Percentiles rank a stretch among this genome's conserved stretches.
These are phyloP conservation scores for Pseudomyrmex dendroicus DNA, from an alignment of 1,140 invertebrate genomes.

Conservation along the genomic window DNA sequence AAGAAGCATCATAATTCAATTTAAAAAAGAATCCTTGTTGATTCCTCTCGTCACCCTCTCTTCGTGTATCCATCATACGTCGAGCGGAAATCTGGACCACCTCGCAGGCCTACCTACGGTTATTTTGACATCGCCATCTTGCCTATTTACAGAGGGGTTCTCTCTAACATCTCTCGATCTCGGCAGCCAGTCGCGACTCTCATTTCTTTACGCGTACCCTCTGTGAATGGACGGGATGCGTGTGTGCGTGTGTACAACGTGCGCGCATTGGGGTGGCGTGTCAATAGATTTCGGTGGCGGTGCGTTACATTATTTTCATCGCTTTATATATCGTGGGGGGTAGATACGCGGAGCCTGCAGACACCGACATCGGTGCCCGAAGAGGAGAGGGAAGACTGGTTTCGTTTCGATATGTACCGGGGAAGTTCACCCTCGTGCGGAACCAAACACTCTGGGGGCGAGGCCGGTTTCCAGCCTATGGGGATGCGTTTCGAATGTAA, in stretches of 20 bases:
- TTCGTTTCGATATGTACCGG: slow-evolving; percentile 72
- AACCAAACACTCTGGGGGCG: slow-evolving; percentile 34
- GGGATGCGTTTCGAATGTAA: slow-evolving; percentile 72
- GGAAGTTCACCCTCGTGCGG: slow-evolving; percentile 67
- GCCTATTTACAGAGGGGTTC: slow-evolving; percentile 76
- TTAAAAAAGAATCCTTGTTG: neutral
- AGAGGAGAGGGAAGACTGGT: slow-evolving; percentile 76
- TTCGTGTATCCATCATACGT: neutral
- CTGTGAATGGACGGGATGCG: slow-evolving; percentile 55
- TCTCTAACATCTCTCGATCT: slow-evolving; percentile 48
- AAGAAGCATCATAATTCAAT: neutral
- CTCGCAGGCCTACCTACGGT: slow-evolving; percentile 63
- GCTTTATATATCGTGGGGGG: slow-evolving; percentile 63
- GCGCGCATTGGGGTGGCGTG: slow-evolving; percentile 67
- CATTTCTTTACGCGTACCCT: slow-evolving; percentile 10
- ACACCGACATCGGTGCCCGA: slow-evolving; percentile 27
- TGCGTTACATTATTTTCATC: slow-evolving; percentile 82
- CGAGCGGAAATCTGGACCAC: slow-evolving; percentile 35
- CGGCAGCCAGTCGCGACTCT: slow-evolving; percentile 52
- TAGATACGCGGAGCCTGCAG: slow-evolving; percentile 37
- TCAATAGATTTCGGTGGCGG: slow-evolving; percentile 81
- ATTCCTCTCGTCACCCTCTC: neutral
- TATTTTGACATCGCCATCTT: slow-evolving; percentile 84
- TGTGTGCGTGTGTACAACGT: slow-evolving; percentile 60
- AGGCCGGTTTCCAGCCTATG: slow-evolving; percentile 76